These are phyloP conservation scores for Dendrocincla tyrannina DNA, from an alignment of 2,797 vertebrate species.

Conservation along the genomic window DNA sequence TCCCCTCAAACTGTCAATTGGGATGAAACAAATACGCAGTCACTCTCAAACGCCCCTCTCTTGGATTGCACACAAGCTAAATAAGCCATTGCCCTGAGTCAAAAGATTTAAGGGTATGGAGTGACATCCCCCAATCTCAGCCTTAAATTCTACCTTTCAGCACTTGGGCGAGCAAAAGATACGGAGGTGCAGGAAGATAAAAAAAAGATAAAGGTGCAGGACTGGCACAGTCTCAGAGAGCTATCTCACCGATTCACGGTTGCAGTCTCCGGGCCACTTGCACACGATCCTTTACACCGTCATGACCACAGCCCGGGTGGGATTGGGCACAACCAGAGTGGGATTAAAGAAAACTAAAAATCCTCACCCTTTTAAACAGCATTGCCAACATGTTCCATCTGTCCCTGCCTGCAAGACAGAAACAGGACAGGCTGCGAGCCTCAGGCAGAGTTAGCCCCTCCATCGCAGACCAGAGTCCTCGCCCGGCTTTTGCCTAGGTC, in stretches of 20 bases:
- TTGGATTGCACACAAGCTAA: not conserved
- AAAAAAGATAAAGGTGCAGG: not conserved
- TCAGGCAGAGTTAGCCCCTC: not conserved
- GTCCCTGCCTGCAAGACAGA: fast-evolving
- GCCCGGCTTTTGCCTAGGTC: not conserved
- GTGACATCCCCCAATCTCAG: not conserved
- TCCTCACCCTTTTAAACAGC: not conserved
- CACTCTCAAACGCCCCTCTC: not conserved
- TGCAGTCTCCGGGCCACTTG: fast-evolving
- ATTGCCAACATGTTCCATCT: not conserved
- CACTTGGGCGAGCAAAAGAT: fast-evolving
- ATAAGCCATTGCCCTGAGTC: not conserved
- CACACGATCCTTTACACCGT: fast-evolving
- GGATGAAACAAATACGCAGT: not conserved
- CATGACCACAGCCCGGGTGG: not conserved
- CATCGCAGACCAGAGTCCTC: fast-evolving
- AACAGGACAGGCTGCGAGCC: not conserved
- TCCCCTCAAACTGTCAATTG: not conserved
- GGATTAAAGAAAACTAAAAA: not conserved
- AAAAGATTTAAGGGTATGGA: not conserved
- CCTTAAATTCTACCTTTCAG: not conserved
- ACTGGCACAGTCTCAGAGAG: not conserved
- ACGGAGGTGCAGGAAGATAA: too few species aligned
- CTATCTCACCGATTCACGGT: fast-evolving
- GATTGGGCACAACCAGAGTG: not conserved